Conservation (phyloP, 2,797 vertebrate species). For the Chaunax sp. region DNA sequence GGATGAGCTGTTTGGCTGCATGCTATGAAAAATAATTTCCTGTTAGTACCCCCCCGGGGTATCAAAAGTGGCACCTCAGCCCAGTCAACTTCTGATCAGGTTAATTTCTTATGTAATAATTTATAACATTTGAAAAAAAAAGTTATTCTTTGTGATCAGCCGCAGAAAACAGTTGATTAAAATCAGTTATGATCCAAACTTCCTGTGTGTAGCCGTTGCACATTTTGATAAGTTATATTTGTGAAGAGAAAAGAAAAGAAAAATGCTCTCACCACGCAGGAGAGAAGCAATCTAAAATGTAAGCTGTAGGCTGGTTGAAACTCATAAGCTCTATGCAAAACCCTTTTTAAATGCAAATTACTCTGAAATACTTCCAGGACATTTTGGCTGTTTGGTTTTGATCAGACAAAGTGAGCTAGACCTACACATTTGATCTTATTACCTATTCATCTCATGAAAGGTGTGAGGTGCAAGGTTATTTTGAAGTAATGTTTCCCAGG, state of each 20-base stretch:
- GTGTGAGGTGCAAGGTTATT: conserved; percentile 28
- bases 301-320: neutral
- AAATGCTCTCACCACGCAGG: neutral
- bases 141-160: neutral
- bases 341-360: neutral
- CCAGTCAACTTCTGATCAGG: neutral
- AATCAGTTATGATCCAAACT: conserved; percentile 7
- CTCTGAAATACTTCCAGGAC: neutral
- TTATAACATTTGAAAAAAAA: conserved; percentile 14
- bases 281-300: neutral
- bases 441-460: conserved; percentile 23
- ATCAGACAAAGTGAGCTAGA: conserved; percentile 11
- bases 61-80: conserved; percentile 39
- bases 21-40: conserved; percentile 47
- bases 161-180: neutral
- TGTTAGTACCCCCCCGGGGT: conserved; percentile 23
- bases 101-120: conserved; percentile 27
- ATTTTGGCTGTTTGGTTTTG: conserved; percentile 18
- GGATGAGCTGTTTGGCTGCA: conserved; percentile 59
- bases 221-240: neutral
- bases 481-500: conserved; percentile 21
- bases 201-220: neutral
- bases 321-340: neutral
- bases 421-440: conserved; percentile 3
- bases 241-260: neutral